Evolutionary conservation across 2,797 vertebrate species (phyloP), one percentile per base, ranked within the genome.

Genomic region (Labeo calbasu): DNA sequence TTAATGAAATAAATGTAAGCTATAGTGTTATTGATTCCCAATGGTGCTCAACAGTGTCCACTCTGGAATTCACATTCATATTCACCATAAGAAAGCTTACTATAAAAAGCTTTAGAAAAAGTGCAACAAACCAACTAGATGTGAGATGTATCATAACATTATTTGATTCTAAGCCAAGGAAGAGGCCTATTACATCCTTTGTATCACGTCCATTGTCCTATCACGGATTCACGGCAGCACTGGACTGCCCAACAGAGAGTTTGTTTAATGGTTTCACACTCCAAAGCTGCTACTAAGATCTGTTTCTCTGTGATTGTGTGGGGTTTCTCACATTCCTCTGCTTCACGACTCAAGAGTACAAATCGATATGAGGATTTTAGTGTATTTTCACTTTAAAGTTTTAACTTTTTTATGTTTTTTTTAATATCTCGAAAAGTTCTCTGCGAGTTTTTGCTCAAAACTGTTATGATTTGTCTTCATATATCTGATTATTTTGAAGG

Each of bases 251-350:
- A 12, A 4, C 55, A 50, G 76, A 65, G 43, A 48, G 76, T 46
- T 78, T 78, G 57, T 63, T 63, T 50, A 48, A 78, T 40, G 43
- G 11, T 65, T 78, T 78, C 59, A 78, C 59, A 65, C 57, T 63
- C 59, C 15, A 65, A 23, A 65, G 76, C 43, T 28, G 57, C 40
- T 59, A 7, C 40, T 19, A 46, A 61, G 57, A 61, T 65, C 23
- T 48, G 14, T 78, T 61, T 50, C 43, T 65, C 57, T 65, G 17
- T 78, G 59, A 78, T 28, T 65, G 43, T 77, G 55, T 61, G 21
- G 21, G n/a, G 36, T 17, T 50, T 78, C 59, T 65, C 15, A 48
- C 23, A 65, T 13, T 63, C 40, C 46, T 78, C 23, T 5, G 8
- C 23, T 78, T 46, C 43, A 28, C 25, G 11, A 48, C 59, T 28